Evolutionary conservation across 2,888 invertebrate species (phyloP), one percentile per base, ranked within the genome.

Genomic region (Dasysyrphus tricinctus): DNA sequence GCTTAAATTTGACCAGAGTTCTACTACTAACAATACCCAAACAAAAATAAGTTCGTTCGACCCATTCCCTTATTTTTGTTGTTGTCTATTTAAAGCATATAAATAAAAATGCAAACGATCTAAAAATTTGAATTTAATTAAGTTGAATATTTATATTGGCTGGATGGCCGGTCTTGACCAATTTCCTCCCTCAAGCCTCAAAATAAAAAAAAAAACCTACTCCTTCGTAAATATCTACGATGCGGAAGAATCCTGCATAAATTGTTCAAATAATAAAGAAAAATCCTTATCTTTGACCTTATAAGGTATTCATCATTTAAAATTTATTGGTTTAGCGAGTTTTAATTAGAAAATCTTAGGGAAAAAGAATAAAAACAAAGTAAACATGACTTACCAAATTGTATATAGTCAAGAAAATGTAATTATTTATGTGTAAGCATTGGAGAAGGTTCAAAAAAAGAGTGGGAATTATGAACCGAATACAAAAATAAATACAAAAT

Each of bases 301-400:
- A 54, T 75, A 65, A 75, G 54, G 54, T 75, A 75, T 75, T 75
- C 65, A 65, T 42, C 75, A 65, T 75, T 75, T 75, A 56, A 65
- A 54, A 75, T 69, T 69, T 67, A 67, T 67, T 51, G 54, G 75
- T 65, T 75, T 75, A 51, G 44, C 42, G 44, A 56, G 34, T 75
- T 65, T 75, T 65, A 65, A 75, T 75, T 75, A 75, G 54, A 65
- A 75, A 75, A 65, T 75, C 65, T 67, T 32, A 37, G 19, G 32
- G 12, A 19, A 51, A 67, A 47, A 12, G 19, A 65, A 19, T 44
- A 32, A 44, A 19, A 70, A 69, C 67, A 67, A 37, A 69, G 37
- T 69, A 69, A 69, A 69, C 24, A 69, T 39, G 24, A 69, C 69
- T 49, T 67, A 16, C 5, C 12, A 47, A 47, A 19, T 19, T 39